phyloP scores from a whole-genome alignment of 2,888 invertebrate species.

The Tuberolachnus salignus region DNA sequence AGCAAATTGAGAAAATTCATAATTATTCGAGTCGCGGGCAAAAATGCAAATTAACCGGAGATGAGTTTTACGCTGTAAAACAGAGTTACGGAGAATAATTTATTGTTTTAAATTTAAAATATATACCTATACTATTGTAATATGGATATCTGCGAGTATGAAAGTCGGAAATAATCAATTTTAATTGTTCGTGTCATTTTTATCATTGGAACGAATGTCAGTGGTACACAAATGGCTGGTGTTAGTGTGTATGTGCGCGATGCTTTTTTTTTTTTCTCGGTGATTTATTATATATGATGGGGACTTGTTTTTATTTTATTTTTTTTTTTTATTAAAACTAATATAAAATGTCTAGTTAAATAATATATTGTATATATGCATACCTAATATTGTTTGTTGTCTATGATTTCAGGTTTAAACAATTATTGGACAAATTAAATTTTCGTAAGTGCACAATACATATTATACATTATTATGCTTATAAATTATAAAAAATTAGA shows the following conservation, averaged over 20 bases:
- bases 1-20: background rate
- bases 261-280: background rate
- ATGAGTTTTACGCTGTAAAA: background rate
- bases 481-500: too few species aligned
- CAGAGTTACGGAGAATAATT: background rate
- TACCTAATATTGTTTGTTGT: too few species aligned
- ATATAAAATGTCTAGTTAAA: too few species aligned
- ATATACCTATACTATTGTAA: background rate
- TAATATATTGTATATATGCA: too few species aligned
- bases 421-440: too few species aligned
- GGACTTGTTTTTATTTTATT: background rate
- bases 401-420: too few species aligned
- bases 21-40: background rate
- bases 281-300: conserved; percentile 11
- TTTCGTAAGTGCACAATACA: too few species aligned
- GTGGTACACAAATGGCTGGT: background rate
- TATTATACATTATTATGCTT: too few species aligned
- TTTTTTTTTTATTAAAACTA: too few species aligned
- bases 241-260: background rate
- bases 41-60: conserved; percentile 16
- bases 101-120: conserved; percentile 2
- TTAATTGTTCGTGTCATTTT: conserved; percentile 15
- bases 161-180: conserved; percentile 16
- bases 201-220: background rate
- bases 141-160: background rate